phyloP scores from a whole-genome alignment of 2,797 vertebrate species.

The Gadopsis bispinosus region DNA sequence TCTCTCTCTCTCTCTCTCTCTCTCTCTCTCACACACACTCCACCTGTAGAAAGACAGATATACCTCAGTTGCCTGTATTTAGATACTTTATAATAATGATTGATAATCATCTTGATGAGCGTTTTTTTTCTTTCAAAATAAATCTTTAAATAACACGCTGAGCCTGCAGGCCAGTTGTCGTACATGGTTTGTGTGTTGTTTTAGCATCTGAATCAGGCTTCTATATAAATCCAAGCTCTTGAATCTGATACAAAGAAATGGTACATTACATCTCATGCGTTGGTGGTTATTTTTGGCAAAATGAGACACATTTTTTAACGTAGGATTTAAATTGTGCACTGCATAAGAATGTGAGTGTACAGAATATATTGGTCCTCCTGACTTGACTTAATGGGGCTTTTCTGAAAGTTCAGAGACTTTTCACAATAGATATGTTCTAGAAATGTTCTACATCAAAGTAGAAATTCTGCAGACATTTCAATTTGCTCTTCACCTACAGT shows the following conservation, averaged over 20 bases:
- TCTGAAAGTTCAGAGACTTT: neutral
- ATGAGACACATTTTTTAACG: constrained; percentile 12
- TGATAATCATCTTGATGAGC: constrained; percentile 77
- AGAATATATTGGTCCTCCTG: neutral
- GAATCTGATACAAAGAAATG: constrained; percentile 8
- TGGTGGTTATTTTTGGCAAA: constrained; percentile 11
- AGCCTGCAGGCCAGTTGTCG: constrained; percentile 29
- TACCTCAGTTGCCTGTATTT: constrained; percentile 89
- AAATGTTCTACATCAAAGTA: constrained; percentile 8
- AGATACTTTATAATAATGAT: constrained; percentile 84
- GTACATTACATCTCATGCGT: neutral
- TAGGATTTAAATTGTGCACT: constrained; percentile 3
- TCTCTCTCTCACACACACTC: constrained; percentile 37
- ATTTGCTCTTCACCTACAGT: neutral
- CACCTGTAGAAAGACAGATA: constrained; percentile 80
- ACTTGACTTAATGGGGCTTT: neutral
- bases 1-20: neutral
- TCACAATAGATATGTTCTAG: neutral
- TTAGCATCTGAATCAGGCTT: constrained; percentile 12
- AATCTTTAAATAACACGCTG: constrained; percentile 74
- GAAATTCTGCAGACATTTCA: neutral
- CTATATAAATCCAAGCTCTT: neutral
- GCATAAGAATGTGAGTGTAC: constrained; percentile 7
- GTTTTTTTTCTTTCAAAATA: constrained; percentile 79
- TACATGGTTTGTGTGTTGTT: neutral